Evolutionary conservation across 2,113 vertebrate species (phyloP).

Genomic region (Ochotona curzoniae): DNA sequence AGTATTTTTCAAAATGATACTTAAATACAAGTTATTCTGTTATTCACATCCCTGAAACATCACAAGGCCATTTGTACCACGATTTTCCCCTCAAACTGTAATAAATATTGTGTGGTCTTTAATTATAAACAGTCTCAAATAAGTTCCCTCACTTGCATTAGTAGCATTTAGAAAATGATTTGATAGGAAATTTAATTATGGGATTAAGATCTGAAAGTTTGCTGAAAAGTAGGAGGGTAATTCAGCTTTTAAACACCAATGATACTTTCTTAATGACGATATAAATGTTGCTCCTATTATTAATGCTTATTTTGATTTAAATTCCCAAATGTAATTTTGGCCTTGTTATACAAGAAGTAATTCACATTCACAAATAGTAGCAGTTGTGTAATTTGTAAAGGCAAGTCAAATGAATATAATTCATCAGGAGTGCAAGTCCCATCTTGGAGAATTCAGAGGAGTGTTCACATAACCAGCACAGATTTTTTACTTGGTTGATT

Average conservation of each 20-base stretch:
- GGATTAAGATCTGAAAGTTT: background rate
- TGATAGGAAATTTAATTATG: slow-evolving; percentile 39
- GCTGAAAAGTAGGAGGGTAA: background rate
- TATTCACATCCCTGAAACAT: background rate
- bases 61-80: background rate
- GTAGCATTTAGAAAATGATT: slow-evolving; percentile 54
- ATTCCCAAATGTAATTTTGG: slow-evolving; percentile 18
- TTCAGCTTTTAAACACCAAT: slow-evolving; percentile 51
- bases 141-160: slow-evolving; percentile 12
- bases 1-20: slow-evolving; percentile 1
- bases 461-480: slow-evolving; percentile 41
- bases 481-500: slow-evolving; percentile 20
- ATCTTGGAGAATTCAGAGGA: slow-evolving; percentile 62
- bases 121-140: slow-evolving; percentile 1
- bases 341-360: slow-evolving; percentile 60
- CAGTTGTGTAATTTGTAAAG: slow-evolving; percentile 62
- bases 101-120: background rate
- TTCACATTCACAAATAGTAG: slow-evolving; percentile 52
- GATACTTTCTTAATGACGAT: slow-evolving; percentile 37
- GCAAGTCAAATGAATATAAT: background rate
- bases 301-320: slow-evolving; percentile 68
- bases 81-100: background rate
- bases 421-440: slow-evolving; percentile 26
- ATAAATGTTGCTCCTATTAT: slow-evolving; percentile 28
- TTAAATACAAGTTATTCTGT: background rate